Conservation (phyloP, 2,113 vertebrate species). For the Semicossyphus pulcher region DNA sequence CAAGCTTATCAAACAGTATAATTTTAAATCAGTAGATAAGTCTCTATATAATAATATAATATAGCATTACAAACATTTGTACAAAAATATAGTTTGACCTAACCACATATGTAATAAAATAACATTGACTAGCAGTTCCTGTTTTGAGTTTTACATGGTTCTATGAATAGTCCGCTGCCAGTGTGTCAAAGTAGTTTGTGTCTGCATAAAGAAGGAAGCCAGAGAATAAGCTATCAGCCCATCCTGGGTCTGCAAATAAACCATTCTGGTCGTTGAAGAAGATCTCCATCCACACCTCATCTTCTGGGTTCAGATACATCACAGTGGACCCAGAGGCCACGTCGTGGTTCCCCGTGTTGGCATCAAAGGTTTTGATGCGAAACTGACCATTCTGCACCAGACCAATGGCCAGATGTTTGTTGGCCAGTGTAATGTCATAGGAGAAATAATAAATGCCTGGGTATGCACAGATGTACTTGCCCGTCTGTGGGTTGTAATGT, state of each 20-base stretch:
- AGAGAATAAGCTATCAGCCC: constrained; percentile 97
- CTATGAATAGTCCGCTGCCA: constrained; percentile 89
- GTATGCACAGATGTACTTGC: constrained; percentile 96
- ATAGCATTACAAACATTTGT: constrained; percentile 41
- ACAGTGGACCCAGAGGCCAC: constrained; percentile 95
- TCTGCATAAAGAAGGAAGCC: constrained; percentile 97
- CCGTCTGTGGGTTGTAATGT: constrained; percentile 92
- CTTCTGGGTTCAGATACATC: constrained; percentile 94
- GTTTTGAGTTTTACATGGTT: constrained; percentile 4
- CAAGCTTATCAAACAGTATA: constrained; percentile 33
- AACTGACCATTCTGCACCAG: constrained; percentile 96
- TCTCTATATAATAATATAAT: constrained; percentile 32
- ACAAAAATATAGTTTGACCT: constrained; percentile 60
- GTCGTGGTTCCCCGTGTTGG: constrained; percentile 97
- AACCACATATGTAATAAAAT: constrained; percentile 1
- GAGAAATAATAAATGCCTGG: constrained; percentile 98
- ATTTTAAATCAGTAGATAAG: constrained; percentile 29
- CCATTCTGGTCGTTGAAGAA: constrained; percentile 96
- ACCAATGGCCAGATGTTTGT: constrained; percentile 96
- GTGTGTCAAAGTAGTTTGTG: constrained; percentile 92
- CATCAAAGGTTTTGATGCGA: constrained; percentile 95
- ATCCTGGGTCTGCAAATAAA: constrained; percentile 93
- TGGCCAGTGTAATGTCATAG: constrained; percentile 96
- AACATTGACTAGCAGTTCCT: constrained; percentile 19
- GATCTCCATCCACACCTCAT: constrained; percentile 98